phyloP scores from a whole-genome alignment of 2,113 vertebrate species.

The Meles meles region DNA sequence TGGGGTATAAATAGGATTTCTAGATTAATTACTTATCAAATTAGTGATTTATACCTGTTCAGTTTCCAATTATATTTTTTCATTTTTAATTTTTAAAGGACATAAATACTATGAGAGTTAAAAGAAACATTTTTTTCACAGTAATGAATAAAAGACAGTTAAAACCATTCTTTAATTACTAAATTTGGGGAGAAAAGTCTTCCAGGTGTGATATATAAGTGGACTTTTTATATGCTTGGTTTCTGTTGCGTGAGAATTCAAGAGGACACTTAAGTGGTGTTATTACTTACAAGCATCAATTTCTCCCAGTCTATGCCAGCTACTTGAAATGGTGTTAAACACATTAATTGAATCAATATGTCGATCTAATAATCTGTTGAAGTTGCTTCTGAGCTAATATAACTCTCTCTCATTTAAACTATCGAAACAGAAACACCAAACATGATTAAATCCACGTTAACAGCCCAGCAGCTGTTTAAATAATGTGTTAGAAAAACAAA shows the following conservation, averaged over 20 bases:
- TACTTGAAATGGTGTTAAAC: slow-evolving; percentile 19
- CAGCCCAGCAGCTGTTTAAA: slow-evolving; percentile 49
- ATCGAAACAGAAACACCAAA: slow-evolving; percentile 56
- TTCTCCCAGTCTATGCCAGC: neutral
- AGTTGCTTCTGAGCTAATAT: slow-evolving; percentile 10
- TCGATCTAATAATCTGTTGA: slow-evolving; percentile 37
- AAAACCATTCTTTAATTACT: neutral
- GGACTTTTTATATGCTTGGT: neutral
- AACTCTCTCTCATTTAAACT: slow-evolving; percentile 42
- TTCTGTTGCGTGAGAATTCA: slow-evolving; percentile 31
- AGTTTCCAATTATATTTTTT: neutral
- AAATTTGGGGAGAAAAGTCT: neutral
- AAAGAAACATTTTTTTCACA: neutral
- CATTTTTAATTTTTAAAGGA: neutral
- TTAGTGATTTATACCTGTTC: neutral
- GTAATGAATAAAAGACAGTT: neutral
- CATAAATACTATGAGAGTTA: neutral
- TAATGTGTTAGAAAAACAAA: slow-evolving; percentile 49
- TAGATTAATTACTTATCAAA: neutral
- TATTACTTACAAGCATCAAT: slow-evolving; percentile 6
- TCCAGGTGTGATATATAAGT: neutral
- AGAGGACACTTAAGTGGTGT: slow-evolving; percentile 17
- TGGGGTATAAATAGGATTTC: neutral
- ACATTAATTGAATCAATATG: slow-evolving; percentile 47
- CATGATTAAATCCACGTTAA: slow-evolving; percentile 50